These are phyloP conservation scores for Eonycteris spelaea DNA, from an alignment of 2,113 vertebrate species.

Conservation along the genomic window DNA sequence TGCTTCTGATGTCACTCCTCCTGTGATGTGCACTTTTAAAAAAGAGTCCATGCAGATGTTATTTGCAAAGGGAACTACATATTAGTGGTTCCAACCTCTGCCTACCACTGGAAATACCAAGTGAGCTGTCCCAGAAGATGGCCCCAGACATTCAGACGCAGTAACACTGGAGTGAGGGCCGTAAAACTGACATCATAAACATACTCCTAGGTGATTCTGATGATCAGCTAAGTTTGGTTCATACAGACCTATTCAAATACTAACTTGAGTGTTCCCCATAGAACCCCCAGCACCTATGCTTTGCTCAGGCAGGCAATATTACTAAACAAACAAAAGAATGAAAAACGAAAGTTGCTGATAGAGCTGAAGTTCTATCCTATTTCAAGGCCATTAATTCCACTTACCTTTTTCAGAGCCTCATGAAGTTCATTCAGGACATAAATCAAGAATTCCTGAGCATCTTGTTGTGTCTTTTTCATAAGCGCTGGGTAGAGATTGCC, in stretches of 20 bases:
- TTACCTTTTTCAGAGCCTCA: slow-evolving; percentile 86
- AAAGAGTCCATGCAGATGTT: background rate
- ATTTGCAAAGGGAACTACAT: background rate
- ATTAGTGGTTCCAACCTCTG: background rate
- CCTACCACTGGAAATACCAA: background rate
- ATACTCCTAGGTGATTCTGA: background rate
- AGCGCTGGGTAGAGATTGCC: slow-evolving; percentile 83
- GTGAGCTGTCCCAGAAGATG: background rate
- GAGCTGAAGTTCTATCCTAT: background rate
- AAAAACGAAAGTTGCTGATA: background rate
- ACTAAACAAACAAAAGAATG: background rate
- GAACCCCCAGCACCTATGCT: background rate
- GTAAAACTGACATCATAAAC: background rate
- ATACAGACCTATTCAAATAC: background rate
- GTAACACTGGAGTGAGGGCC: too few species aligned
- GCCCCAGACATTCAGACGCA: background rate
- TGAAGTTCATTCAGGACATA: slow-evolving; percentile 88
- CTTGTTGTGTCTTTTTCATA: slow-evolving; percentile 85
- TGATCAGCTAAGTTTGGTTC: background rate
- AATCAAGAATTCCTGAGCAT: slow-evolving; percentile 91
- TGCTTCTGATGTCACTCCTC: too few species aligned
- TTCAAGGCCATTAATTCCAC: background rate
- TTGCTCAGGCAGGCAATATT: background rate
- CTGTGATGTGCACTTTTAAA: background rate
- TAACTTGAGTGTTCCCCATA: background rate